A percentile compares a stretch with the other conserved stretches of the same genome.
Evolutionary conservation across 2,797 vertebrate species (phyloP).

Genomic region (Megalops cyprinoides): DNA sequence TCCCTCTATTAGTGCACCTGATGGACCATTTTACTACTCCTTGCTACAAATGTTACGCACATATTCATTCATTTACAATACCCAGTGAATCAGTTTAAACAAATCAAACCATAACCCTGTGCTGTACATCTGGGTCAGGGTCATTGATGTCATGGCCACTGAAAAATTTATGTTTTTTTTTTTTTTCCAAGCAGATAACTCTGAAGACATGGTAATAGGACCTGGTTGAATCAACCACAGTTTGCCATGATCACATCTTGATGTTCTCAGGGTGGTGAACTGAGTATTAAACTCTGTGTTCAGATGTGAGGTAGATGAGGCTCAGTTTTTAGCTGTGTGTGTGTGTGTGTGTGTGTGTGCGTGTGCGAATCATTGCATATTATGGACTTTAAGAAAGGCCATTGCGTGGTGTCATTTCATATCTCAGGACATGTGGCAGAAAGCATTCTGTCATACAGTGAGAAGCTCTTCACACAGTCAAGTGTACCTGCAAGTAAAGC

Average conservation of each 20-base stretch:
- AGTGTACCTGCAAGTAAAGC: slow-evolving; percentile 91
- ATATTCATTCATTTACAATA: no score
- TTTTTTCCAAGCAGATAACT: no score
- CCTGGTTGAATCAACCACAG: not conserved
- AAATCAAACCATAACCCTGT: no score
- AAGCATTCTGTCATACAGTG: not conserved
- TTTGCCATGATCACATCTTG: not conserved
- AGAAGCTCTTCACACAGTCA: not conserved
- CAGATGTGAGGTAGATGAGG: no score
- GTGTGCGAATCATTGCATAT: not conserved
- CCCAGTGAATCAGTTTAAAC: no score
- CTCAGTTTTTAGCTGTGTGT: no score
- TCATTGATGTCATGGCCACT: no score
- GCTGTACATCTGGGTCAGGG: no score
- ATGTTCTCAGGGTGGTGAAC: not conserved
- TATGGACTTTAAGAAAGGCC: not conserved
- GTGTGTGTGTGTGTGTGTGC: not conserved
- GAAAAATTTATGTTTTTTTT: no score
- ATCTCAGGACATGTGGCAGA: not conserved
- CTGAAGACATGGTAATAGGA: no score
- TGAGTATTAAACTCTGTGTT: not conserved
- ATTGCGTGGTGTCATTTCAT: not conserved
- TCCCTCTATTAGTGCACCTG: not conserved
- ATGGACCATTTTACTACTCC: no score
- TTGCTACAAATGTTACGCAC: no score